Conservation (phyloP, 1,140 invertebrate genomes). For the Aporrectodea caliginosa region DNA sequence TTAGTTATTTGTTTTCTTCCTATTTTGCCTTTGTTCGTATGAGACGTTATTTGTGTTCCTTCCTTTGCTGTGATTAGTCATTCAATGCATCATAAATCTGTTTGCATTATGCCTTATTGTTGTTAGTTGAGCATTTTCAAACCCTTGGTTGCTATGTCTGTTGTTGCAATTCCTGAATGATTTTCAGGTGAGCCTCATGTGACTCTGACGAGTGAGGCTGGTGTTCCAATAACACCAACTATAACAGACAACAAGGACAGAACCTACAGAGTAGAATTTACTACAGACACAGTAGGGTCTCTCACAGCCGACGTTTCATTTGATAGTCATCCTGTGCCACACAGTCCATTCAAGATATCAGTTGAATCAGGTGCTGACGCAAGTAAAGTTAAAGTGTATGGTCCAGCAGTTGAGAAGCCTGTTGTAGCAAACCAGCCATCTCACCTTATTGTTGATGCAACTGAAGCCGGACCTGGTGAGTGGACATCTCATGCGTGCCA, state of each 20-base stretch:
- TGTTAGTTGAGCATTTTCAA: no score
- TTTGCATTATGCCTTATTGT: no score
- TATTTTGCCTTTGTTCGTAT: no score
- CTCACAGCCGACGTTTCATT: slow-evolving; percentile 15
- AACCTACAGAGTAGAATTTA: slow-evolving; percentile 19
- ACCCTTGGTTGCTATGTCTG: no score
- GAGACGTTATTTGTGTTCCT: no score
- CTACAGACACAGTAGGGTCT: slow-evolving; percentile 6
- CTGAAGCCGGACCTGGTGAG: slow-evolving; percentile 53
- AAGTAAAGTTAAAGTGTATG: slow-evolving; percentile 52
- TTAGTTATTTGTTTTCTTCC: no score
- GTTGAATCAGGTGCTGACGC: slow-evolving; percentile 24
- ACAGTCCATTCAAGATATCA: slow-evolving; percentile 20
- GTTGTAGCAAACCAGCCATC: slow-evolving; percentile 50
- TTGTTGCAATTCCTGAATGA: no score
- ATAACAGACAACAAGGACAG: slow-evolving; percentile 22
- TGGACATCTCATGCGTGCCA: no score
- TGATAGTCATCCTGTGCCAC: slow-evolving; percentile 4
- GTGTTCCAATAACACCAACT: slow-evolving; percentile 12
- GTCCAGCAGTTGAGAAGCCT: slow-evolving; percentile 55
- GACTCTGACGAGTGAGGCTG: slow-evolving; percentile 1
- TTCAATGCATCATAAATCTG: no score
- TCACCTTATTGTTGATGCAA: slow-evolving; percentile 55
- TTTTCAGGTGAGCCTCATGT: slow-evolving; percentile 17
- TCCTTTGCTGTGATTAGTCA: no score